Conservation (phyloP, 2,113 vertebrate genomes). For the Callipepla squamata region DNA sequence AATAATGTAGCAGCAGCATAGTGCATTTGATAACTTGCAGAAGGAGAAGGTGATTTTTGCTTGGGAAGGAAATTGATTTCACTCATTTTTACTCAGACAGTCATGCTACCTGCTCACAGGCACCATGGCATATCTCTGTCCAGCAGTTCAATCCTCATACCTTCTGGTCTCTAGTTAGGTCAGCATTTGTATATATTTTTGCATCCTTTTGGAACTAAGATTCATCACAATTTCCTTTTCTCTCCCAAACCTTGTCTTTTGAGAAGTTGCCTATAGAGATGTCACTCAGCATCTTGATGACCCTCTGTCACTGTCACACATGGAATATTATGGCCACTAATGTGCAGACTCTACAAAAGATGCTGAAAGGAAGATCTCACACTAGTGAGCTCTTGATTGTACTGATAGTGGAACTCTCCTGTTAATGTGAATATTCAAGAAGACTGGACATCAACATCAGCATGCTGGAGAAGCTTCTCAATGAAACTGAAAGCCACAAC, state of each 20-base stretch:
- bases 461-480: neutral
- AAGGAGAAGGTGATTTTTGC: neutral
- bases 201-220: accelerated
- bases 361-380: neutral
- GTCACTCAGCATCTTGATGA: accelerated
- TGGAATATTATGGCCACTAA: accelerated
- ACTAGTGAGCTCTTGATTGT: neutral
- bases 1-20: neutral
- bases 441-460: neutral
- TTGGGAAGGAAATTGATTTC: neutral
- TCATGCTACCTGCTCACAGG: accelerated
- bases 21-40: neutral
- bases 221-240: neutral
- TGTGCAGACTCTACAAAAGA: neutral
- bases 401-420: neutral
- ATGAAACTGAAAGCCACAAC: neutral
- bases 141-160: accelerated
- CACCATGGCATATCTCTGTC: accelerated
- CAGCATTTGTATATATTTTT: neutral
- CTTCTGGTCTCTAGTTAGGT: neutral
- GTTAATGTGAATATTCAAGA: neutral
- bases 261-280: neutral
- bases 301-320: neutral
- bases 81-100: accelerated
- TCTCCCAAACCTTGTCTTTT: neutral